phyloP scores from a whole-genome alignment of 2,113 vertebrate genomes.

The Pithys albifrons region DNA sequence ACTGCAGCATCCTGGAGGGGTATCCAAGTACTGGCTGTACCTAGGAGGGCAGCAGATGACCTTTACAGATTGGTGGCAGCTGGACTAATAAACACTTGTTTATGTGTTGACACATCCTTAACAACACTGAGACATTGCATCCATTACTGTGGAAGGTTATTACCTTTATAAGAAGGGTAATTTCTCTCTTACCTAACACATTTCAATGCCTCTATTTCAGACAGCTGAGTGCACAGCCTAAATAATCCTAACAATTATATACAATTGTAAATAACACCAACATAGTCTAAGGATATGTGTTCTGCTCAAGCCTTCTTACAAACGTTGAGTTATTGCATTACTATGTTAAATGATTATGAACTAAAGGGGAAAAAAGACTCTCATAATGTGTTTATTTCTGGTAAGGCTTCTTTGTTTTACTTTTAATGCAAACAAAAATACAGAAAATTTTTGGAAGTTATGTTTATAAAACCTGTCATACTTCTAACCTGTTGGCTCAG shows the following conservation, averaged over 20 bases:
- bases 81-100: background rate
- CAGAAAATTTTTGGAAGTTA: background rate
- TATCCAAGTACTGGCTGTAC: background rate
- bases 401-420: background rate
- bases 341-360: background rate
- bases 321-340: background rate
- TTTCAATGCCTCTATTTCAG: background rate
- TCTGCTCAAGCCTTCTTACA: background rate
- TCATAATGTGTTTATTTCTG: background rate
- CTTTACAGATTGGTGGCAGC: background rate
- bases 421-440: background rate
- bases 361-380: background rate
- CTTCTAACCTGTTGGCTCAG: background rate
- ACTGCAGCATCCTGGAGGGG: background rate
- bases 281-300: background rate
- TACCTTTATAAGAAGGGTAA: background rate
- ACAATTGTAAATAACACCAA: background rate
- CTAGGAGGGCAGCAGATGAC: background rate
- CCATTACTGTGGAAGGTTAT: background rate
- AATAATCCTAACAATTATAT: background rate
- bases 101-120: background rate
- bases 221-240: background rate
- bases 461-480: background rate
- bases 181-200: background rate
- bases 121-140: background rate